Conservation (phyloP, 2,797 vertebrate species). For the Okamejei kenojei region DNA sequence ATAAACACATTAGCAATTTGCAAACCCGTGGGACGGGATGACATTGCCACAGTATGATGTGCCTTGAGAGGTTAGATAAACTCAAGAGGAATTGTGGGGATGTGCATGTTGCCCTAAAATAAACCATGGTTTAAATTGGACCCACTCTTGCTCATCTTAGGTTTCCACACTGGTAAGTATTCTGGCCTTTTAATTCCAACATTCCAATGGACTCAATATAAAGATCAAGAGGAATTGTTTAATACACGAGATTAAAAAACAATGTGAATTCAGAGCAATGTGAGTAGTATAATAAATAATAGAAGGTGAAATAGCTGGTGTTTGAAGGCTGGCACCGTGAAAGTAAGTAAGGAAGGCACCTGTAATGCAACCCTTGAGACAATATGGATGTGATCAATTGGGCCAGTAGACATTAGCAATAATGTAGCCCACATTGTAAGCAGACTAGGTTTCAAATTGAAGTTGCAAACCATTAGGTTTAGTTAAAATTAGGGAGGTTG, state of each 20-base stretch:
- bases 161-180: background rate
- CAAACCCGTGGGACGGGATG: background rate
- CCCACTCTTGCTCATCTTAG: background rate
- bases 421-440: background rate
- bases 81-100: too few species aligned
- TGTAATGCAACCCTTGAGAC: background rate
- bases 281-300: background rate
- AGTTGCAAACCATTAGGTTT: background rate
- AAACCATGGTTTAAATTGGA: background rate
- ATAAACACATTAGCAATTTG: too few species aligned
- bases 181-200: background rate
- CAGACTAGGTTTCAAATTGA: background rate
- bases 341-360: background rate
- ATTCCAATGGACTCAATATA: background rate
- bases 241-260: background rate
- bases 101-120: too few species aligned
- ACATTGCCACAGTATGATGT: too few species aligned
- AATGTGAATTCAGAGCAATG: background rate
- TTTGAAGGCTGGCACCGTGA: background rate
- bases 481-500: background rate
- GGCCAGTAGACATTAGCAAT: background rate
- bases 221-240: background rate
- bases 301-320: background rate
- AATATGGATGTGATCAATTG: background rate
- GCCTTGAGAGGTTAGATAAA: too few species aligned